Percentiles rank a stretch among this genome's conserved stretches.
Conservation (phyloP, 2,888 invertebrate species). For the Leptarthrus brevirostris region DNA sequence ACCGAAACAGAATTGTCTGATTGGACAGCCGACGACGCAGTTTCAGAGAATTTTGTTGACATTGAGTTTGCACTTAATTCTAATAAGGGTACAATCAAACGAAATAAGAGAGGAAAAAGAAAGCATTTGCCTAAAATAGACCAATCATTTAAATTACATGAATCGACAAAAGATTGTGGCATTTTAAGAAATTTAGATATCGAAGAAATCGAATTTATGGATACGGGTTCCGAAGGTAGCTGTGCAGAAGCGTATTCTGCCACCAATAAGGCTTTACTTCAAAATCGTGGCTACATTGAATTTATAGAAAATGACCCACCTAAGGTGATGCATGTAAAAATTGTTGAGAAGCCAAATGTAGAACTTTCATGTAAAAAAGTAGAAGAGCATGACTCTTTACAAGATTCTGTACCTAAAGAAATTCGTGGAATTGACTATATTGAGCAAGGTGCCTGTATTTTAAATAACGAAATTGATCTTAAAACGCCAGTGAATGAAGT, state of each 20-base stretch:
- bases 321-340: constrained; percentile 56
- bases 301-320: constrained; percentile 69
- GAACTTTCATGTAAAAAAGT: neutral
- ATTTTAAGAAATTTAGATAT: constrained; percentile 70
- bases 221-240: constrained; percentile 85
- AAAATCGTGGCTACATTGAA: constrained; percentile 76
- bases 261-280: constrained; percentile 69
- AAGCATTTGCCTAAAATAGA: constrained; percentile 58
- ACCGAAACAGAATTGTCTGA: constrained; percentile 91
- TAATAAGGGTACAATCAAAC: constrained; percentile 66
- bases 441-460: constrained; percentile 68
- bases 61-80: constrained; percentile 73
- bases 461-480: constrained; percentile 63
- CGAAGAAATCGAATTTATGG: constrained; percentile 87
- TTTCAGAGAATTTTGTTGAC: constrained; percentile 80
- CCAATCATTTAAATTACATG: constrained; percentile 65
- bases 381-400: neutral
- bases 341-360: neutral
- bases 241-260: constrained; percentile 73
- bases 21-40: constrained; percentile 86
- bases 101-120: constrained; percentile 64
- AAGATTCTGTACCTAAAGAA: constrained; percentile 60
- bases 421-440: constrained; percentile 71
- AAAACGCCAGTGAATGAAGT: constrained; percentile 68
- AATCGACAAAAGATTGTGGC: constrained; percentile 66